Evolutionary conservation across 2,888 invertebrate genomes (phyloP).

Genomic region (Melangyna quadrimaculata): DNA sequence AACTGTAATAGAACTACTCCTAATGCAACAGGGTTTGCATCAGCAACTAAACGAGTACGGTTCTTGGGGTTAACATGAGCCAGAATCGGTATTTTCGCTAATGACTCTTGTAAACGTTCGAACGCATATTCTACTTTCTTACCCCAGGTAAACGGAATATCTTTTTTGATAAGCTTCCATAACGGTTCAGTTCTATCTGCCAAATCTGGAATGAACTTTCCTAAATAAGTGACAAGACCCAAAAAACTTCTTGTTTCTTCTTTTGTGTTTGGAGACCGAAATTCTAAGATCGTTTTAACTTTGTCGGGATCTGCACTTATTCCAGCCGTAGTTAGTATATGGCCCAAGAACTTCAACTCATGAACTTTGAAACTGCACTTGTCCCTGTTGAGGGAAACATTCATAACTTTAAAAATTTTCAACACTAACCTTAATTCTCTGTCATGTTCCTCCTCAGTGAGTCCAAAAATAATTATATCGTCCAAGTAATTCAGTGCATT

Average conservation of each 20-base stretch:
- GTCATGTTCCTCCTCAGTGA: too few relatives aligned
- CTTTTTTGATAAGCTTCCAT: neutral
- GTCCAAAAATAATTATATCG: too few relatives aligned
- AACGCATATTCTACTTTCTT: too few relatives aligned
- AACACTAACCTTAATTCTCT: too few relatives aligned
- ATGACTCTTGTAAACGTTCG: neutral
- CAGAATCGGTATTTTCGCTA: neutral
- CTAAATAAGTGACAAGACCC: constrained; percentile 20
- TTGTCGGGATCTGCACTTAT: constrained; percentile 74
- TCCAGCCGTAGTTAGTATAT: constrained; percentile 63
- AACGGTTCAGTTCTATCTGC: constrained; percentile 14
- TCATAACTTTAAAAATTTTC: too few relatives aligned
- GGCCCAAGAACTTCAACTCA: too few relatives aligned
- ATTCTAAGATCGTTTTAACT: constrained; percentile 12
- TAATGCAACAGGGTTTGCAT: constrained; percentile 66
- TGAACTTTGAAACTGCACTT: too few relatives aligned
- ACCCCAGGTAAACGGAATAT: too few relatives aligned
- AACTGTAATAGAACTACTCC: too few relatives aligned
- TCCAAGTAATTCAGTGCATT: too few relatives aligned
- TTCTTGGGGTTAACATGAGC: neutral
- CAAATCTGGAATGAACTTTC: constrained; percentile 22
- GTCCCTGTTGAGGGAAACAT: too few relatives aligned
- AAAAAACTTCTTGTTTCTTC: too few relatives aligned
- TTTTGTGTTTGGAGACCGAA: constrained; percentile 16
- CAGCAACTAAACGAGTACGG: neutral